Base-by-base conservation (phyloP, 2,113 vertebrate species). In the Neolamprologus sp. region DNA sequence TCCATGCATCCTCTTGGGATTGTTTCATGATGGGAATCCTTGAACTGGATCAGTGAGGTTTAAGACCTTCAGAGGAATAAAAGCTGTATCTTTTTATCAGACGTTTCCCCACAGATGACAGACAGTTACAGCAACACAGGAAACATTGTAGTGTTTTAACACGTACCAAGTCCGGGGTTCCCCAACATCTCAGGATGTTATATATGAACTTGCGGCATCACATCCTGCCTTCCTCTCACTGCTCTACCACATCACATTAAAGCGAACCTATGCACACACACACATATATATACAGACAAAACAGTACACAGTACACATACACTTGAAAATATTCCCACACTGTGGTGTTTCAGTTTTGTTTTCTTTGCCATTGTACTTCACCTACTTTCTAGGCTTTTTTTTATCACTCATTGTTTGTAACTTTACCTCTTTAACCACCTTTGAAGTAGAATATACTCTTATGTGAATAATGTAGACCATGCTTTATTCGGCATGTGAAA, bases 201-300 rank as follows among this genome's bases (percentile, higher is more conserved):
- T 21, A 78, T 33, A 57, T 37, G 73, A 87, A 83, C 81, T 89
- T 82, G 73, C 47, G 17, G 73, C 87, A 91, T 91, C 92, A 94
- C 75, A 92, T 95, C 95, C 96, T 95, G 93, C 84, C 91, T 95
- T 94, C 93, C 89, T 80, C 80, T 91, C 85, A 91, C 82, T 86
- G 73, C 83, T 86, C 84, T 35, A 92, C 88, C 92, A 87, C 89
- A 92, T 73, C 49, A 80, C 30, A 91, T 53, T 82, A 16, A 89
- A 80, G 26, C 79, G 87, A 80, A 75, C 42, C 9, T 1, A 78
- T 16, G 14, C 40, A 28, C 60, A 85, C 9, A 37, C 26, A 55
- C 10, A 37, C 10, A 40, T 37, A 85, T 68, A 68, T 8, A 30
- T 16, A 73, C 63, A 75, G 14, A 30, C 7, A 9, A 6, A 54